Base-by-base conservation (phyloP, 2,888 invertebrate species). In the Microctonus brassicae region DNA sequence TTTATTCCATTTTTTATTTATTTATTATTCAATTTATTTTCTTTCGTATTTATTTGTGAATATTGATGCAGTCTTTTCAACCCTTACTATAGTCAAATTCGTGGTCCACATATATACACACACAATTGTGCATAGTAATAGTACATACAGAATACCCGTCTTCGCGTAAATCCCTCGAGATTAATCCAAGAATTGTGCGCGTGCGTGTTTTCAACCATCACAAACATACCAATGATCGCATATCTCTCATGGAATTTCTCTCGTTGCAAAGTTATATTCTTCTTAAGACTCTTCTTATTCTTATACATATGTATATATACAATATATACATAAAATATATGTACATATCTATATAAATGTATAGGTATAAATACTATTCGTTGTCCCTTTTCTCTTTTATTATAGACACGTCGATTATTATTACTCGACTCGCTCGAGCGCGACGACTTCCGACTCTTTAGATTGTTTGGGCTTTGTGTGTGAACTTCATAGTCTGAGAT, bases 201-300 rank as follows among this genome's bases (percentile, higher is more conserved):
- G 71, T 76, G 76, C 76, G 70, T 69, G 75, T 72, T 73, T 69
- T 74, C 71, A 76, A 77, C 73, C 76, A 75, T n/a, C 76, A 71
- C 75, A 76, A 75, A 58, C 72, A 69, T 80, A 76, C 77, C 73
- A 66, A 72, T 72, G 75, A 75, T 77, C 79, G 75, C 73, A 72
- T n/a, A n/a, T 73, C 77, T 76, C 73, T 63, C 70, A 65, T 70
- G 62, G 65, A 69, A 69, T 75, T 75, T 73, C 69, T 73, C 73
- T 75, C 73, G 55, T 63, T 52, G 63, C 57, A 66, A n/a, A n/a
- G 68, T 71, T 65, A 64, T 34, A 65, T 74, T 71, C 69, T 69
- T 66, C 47, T 57, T 52, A 64, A 62, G 68, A 63, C 55, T 60
- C 53, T 61, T 60, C 52, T 61, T 55, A 62, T 70, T 33, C 65